Evolutionary conservation across 2,888 invertebrate species (phyloP), one percentile per base, ranked within the genome.

Genomic region (Thyatira batis): DNA sequence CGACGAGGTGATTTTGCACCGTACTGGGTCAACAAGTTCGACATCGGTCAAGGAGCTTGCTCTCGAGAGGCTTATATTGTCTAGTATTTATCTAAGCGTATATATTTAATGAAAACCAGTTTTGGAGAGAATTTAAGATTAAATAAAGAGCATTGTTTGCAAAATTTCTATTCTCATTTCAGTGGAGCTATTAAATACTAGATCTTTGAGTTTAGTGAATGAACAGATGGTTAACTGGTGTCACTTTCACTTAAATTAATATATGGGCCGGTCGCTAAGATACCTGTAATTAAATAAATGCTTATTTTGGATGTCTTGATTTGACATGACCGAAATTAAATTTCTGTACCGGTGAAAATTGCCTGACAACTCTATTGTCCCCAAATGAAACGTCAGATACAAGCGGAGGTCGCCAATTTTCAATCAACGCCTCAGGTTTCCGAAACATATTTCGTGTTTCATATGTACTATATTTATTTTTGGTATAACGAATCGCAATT

Each of bases 11-110:
- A 76, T 67, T 74, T 72, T 73, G 61, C 65, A 58, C 51, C 64
- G 59, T 62, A 77, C 66, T 84, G 72, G 85, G 87, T 87, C 87
- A 86, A 85, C 73, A 67, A 77, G 82, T 81, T 84, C 82, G 82
- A 69, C 68, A 57, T 67, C 72, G 80, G 76, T 80, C 81, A 81
- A 82, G 77, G 48, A 48, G 48, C 27, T 17, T 67, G 53, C 62
- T 52, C 45, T 63, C 53, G 62, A 67, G 67, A 65, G 65, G 66
- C 70, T 73, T 68, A 71, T 59, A 67, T 59, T 58, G 67, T 69
- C 50, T 49, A 45, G 45, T 57, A 57, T 55, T 67, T 62, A 53
- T 65, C 65, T 30, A n/a, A 33, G 13, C 33, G 13, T 13, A 33
- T 33, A n/a, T 13, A 33, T 30, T 11, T 13, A 33, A 39, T 17